Conservation (phyloP, 2,888 invertebrate genomes). For the Lochmaea capreae region DNA sequence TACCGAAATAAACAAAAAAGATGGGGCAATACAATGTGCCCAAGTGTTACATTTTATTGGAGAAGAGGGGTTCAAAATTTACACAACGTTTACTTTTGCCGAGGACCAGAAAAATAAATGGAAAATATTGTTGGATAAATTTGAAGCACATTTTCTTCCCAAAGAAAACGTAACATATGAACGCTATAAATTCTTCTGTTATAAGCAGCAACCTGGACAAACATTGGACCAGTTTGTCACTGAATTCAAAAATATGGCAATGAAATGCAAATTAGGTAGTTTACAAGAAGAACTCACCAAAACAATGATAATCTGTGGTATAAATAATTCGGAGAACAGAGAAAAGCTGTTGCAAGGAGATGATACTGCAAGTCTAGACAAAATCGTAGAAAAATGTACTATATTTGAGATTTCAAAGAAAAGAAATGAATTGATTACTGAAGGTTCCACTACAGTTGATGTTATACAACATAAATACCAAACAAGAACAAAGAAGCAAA, state of each 20-base stretch:
- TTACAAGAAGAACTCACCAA: constrained; percentile 45
- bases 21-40: constrained; percentile 46
- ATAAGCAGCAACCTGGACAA: constrained; percentile 42
- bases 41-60: constrained; percentile 50
- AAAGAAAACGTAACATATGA: constrained; percentile 47
- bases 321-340: constrained; percentile 39
- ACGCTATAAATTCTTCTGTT: constrained; percentile 47
- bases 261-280: constrained; percentile 45
- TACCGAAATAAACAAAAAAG: constrained; percentile 45
- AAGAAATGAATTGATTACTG: not conserved
- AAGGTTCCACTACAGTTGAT: not conserved
- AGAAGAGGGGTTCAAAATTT: constrained; percentile 49
- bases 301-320: constrained; percentile 47
- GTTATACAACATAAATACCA: not conserved
- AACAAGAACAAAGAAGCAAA: not conserved
- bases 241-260: constrained; percentile 44
- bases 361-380: constrained; percentile 41
- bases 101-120: constrained; percentile 42
- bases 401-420: not conserved
- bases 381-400: constrained; percentile 42
- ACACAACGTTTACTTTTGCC: constrained; percentile 45
- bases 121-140: constrained; percentile 40
- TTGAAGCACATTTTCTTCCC: constrained; percentile 47
- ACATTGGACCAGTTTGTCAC: constrained; percentile 48
- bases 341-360: constrained; percentile 45